Conservation (phyloP, 2,797 vertebrate genomes). For the Crenichthys baileyi region DNA sequence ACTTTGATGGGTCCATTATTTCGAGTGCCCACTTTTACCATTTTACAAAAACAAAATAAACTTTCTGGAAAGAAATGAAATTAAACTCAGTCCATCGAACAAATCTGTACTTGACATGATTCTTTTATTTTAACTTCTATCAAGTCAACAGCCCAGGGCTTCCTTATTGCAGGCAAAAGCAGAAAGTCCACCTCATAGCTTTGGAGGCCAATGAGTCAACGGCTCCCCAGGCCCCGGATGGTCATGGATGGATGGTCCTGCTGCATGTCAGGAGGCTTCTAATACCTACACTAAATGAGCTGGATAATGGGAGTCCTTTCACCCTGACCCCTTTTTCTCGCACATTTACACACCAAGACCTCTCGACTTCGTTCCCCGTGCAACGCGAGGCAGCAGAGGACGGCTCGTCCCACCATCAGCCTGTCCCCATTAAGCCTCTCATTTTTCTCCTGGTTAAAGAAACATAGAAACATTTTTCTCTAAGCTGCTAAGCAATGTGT, state of each 20-base stretch:
- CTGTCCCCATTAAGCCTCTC: constrained; percentile 48
- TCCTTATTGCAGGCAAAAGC: constrained; percentile 37
- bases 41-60: not conserved
- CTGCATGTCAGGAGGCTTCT: constrained; percentile 66
- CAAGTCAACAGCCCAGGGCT: constrained; percentile 11
- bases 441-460: constrained; percentile 60
- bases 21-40: not conserved
- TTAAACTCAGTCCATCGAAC: too few relatives aligned
- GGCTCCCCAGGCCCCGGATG: constrained; percentile 58
- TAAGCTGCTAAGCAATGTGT: constrained; percentile 51
- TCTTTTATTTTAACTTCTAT: constrained; percentile 15
- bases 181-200: constrained; percentile 43
- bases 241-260: constrained; percentile 67
- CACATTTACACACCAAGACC: constrained; percentile 69
- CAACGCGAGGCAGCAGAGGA: constrained; percentile 35
- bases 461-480: constrained; percentile 41
- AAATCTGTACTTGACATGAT: not conserved
- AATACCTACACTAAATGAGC: constrained; percentile 74
- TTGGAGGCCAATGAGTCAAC: constrained; percentile 62
- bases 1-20: not conserved
- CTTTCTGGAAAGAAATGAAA: not conserved
- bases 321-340: constrained; percentile 71
- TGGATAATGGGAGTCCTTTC: constrained; percentile 76
- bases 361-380: constrained; percentile 58
- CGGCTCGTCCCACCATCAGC: constrained; percentile 37